phyloP scores from a whole-genome alignment of 2,797 vertebrate genomes.

The Schizothorax lantsangensis region DNA sequence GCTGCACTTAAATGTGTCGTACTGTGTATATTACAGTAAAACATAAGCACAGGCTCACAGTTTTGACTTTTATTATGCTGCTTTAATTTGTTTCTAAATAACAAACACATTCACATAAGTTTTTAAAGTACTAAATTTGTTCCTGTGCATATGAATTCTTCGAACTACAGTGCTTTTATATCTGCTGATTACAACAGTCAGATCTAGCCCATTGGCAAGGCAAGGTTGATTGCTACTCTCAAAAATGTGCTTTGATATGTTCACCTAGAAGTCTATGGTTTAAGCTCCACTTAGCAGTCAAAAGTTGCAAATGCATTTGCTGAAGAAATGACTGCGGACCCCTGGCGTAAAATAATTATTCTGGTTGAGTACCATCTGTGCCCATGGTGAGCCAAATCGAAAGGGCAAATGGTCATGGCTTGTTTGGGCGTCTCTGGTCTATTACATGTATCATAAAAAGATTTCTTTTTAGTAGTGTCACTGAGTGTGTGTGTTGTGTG shows the following conservation, averaged over 20 bases:
- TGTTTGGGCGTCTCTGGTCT: not conserved
- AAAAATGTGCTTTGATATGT: not conserved
- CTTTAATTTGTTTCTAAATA: not conserved
- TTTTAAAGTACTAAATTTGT: not conserved
- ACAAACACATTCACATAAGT: not conserved
- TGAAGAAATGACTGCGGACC: not conserved
- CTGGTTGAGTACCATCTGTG: not conserved
- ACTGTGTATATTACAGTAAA: too few relatives aligned
- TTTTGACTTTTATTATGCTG: not conserved
- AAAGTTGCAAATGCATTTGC: not conserved
- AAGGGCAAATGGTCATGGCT: not conserved
- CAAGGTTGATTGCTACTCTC: not conserved
- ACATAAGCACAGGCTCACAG: not conserved
- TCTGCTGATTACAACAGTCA: not conserved
- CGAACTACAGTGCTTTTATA: not conserved
- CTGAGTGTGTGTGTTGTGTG: constrained; percentile 6
- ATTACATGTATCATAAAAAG: constrained; percentile 4
- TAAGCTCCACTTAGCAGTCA: not conserved
- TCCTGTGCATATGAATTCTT: too few relatives aligned
- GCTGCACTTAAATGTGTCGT: too few relatives aligned
- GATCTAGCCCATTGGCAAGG: not conserved
- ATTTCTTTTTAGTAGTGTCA: not conserved
- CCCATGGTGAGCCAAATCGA: not conserved
- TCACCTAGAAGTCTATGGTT: not conserved
- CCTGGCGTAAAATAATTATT: not conserved